Percentiles rank a stretch among this genome's conserved stretches.
Evolutionary conservation across 2,888 invertebrate genomes (phyloP).

Genomic region (Ceriagrion tenellum): DNA sequence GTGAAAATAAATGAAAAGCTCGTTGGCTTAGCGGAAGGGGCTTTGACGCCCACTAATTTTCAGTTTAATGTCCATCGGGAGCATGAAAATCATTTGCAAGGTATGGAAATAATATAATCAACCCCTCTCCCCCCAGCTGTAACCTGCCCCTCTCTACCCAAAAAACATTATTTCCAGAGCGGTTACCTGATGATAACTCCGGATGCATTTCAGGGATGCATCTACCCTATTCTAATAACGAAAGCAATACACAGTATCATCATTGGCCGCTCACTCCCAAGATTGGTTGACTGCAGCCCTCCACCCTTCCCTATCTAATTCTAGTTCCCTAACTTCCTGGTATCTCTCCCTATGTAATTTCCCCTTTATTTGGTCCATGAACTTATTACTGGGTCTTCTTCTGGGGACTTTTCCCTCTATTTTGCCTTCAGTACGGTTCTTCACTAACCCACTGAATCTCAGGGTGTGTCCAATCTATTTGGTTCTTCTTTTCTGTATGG

Average conservation of each 20-base stretch:
- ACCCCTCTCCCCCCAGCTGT: neutral
- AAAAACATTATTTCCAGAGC: neutral
- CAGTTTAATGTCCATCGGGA: slow-evolving; percentile 32
- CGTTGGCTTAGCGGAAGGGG: slow-evolving; percentile 18
- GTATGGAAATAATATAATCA: neutral
- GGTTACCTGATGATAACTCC: neutral
- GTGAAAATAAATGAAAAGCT: slow-evolving; percentile 53
- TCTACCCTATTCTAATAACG: neutral
- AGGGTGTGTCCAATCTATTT: no score
- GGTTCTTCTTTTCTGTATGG: no score
- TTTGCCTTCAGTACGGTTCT: no score
- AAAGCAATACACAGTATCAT: neutral
- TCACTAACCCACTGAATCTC: no score
- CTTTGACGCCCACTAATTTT: slow-evolving; percentile 40
- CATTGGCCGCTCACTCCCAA: no score
- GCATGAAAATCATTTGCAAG: neutral
- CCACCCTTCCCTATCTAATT: no score
- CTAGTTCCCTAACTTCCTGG: no score
- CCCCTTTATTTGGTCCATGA: no score
- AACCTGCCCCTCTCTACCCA: neutral
- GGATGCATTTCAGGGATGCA: neutral
- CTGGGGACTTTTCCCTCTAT: no score
- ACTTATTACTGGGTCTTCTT: no score
- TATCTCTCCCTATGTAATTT: no score
- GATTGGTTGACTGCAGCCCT: no score